Conservation (phyloP, 1,140 invertebrate species). For the Panagrolaimus sp. region DNA sequence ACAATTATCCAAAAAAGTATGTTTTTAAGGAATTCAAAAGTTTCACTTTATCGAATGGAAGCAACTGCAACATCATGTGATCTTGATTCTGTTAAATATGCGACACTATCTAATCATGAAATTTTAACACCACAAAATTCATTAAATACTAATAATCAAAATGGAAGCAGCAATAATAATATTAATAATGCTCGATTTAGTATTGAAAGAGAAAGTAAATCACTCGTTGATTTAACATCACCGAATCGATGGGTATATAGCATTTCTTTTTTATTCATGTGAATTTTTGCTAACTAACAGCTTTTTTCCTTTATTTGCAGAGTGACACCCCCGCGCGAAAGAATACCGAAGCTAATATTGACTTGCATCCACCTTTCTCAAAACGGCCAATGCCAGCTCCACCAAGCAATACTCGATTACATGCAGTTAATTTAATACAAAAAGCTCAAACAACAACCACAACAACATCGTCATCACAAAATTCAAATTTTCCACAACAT, state of each 20-base stretch:
- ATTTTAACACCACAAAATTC: slow-evolving; percentile 21
- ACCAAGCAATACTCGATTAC: slow-evolving; percentile 10
- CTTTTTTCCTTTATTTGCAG: slow-evolving; percentile 20
- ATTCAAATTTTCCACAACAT: slow-evolving; percentile 1
- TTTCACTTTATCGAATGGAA: slow-evolving; percentile 13
- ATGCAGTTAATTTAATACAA: slow-evolving; percentile 8
- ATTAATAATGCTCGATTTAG: not conserved
- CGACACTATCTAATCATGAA: not conserved
- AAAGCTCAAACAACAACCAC: slow-evolving; percentile 26
- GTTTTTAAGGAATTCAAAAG: not conserved
- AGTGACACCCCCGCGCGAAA: slow-evolving; percentile 26
- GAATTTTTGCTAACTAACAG: not conserved
- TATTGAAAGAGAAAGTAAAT: slow-evolving; percentile 43
- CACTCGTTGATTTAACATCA: slow-evolving; percentile 34
- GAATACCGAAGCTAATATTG: slow-evolving; percentile 28
- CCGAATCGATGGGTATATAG: not conserved
- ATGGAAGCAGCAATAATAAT: slow-evolving; percentile 13
- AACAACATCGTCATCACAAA: slow-evolving; percentile 30
- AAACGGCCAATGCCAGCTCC: slow-evolving; percentile 31
- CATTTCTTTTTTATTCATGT: too few relatives aligned
- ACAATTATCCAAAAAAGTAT: not conserved
- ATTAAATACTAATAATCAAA: slow-evolving; percentile 7
- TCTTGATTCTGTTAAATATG: not conserved
- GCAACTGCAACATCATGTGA: slow-evolving; percentile 7
- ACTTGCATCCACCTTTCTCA: slow-evolving; percentile 2